Conservation (phyloP, 1,140 invertebrate genomes). For the Himalopsyche phryganea region DNA sequence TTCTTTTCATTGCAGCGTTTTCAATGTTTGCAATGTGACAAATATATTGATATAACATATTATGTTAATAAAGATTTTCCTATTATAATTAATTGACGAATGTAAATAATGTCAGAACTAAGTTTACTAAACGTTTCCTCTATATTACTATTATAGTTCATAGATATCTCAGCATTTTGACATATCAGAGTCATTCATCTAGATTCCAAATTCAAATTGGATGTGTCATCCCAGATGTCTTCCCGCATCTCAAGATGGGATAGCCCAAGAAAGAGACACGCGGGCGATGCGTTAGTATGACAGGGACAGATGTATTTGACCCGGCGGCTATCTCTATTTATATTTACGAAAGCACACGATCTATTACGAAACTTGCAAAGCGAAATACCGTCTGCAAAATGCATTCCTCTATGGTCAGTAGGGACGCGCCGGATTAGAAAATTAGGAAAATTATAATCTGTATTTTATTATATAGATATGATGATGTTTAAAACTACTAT, state of each 20-base stretch:
- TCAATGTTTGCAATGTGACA: too few relatives aligned
- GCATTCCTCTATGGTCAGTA: too few relatives aligned
- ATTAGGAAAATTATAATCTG: too few relatives aligned
- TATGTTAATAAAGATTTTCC: too few relatives aligned
- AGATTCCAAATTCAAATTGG: slow-evolving; percentile 14
- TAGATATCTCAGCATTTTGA: background rate
- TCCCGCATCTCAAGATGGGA: slow-evolving; percentile 12
- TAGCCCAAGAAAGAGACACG: slow-evolving; percentile 10
- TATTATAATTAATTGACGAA: too few relatives aligned
- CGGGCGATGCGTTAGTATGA: background rate
- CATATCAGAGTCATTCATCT: too few relatives aligned
- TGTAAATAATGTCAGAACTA: too few relatives aligned
- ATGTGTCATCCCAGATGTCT: slow-evolving; percentile 15
- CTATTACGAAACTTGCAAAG: background rate
- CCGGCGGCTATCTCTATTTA: background rate
- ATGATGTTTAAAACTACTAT: too few relatives aligned
- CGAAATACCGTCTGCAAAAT: background rate
- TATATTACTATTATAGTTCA: too few relatives aligned
- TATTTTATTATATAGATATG: too few relatives aligned
- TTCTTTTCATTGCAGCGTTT: too few relatives aligned
- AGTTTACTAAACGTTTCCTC: background rate
- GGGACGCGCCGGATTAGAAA: background rate
- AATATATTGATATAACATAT: too few relatives aligned
- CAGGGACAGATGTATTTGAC: slow-evolving; percentile 3
- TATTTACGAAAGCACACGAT: background rate